Conservation (phyloP, 2,888 invertebrate genomes). For the Nebria salina region DNA sequence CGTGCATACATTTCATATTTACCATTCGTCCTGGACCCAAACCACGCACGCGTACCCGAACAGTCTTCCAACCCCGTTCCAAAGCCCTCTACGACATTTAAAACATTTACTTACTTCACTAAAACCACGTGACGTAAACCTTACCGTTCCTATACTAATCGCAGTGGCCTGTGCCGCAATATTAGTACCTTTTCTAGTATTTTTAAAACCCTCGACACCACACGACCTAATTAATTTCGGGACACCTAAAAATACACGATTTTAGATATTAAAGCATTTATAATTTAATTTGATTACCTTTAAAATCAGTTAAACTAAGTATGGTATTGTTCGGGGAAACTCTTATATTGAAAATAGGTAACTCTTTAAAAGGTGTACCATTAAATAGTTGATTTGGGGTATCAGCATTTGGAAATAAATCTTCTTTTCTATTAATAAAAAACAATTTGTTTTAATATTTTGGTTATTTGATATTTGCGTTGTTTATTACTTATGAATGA, state of each 20-base stretch:
- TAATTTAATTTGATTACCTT: conserved; percentile 64
- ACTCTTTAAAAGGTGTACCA: conserved; percentile 78
- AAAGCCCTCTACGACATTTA: conserved; percentile 71
- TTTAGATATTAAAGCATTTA: conserved; percentile 27
- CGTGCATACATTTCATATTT: conserved; percentile 55
- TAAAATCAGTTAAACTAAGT: conserved; percentile 75
- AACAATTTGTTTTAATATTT: conserved; percentile 27
- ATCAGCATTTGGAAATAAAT: conserved; percentile 77
- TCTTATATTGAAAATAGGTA: conserved; percentile 85
- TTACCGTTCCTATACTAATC: conserved; percentile 78
- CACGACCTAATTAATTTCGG: conserved; percentile 75
- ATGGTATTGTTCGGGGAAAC: conserved; percentile 91
- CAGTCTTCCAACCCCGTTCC: conserved; percentile 76
- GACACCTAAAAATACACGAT: conserved; percentile 61
- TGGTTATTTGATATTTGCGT: conserved; percentile 8
- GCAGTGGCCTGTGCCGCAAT: conserved; percentile 97
- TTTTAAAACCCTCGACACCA: conserved; percentile 94
- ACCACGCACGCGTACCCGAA: conserved; percentile 82
- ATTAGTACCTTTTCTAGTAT: conserved; percentile 94
- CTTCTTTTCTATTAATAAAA: conserved; percentile 68
- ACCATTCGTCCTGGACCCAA: conserved; percentile 93
- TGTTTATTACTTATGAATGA: conserved; percentile 68
- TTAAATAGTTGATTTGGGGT: conserved; percentile 79
- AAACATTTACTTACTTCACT: conserved; percentile 26
- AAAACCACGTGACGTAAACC: neutral